phyloP scores from a whole-genome alignment of 2,888 invertebrate species.

The Scaptomyza polygonia region DNA sequence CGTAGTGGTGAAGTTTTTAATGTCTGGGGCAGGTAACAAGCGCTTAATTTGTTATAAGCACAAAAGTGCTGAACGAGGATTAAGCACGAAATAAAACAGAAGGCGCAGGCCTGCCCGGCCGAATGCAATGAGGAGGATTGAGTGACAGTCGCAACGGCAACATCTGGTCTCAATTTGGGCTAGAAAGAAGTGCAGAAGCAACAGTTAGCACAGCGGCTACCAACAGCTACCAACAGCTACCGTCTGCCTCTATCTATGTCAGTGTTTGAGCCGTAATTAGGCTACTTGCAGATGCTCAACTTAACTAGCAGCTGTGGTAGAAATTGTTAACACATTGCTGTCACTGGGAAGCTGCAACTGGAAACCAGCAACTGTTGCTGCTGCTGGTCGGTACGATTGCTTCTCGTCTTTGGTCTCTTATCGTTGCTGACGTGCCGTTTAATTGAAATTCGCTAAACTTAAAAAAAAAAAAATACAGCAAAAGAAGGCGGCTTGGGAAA shows the following conservation, averaged over 20 bases:
- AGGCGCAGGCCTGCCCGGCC: not conserved
- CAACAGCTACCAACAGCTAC: conserved; percentile 36
- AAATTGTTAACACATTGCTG: conserved; percentile 80
- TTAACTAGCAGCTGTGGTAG: conserved; percentile 66
- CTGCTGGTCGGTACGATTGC: conserved; percentile 16
- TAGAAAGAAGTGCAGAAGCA: conserved; percentile 58
- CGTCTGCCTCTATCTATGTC: conserved; percentile 62
- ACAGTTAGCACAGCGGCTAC: conserved; percentile 19
- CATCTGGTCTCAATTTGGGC: conserved; percentile 38
- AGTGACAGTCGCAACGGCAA: conserved; percentile 17
- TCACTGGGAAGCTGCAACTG: conserved; percentile 43
- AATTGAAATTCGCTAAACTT: conserved; percentile 72
- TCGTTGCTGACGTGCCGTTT: conserved; percentile 73
- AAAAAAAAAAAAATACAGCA: conserved; percentile 3
- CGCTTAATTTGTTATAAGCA: conserved; percentile 72
- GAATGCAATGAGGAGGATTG: conserved; percentile 1
- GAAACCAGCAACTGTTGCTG: conserved; percentile 19
- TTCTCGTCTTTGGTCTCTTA: conserved; percentile 47
- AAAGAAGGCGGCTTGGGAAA: conserved; percentile 55
- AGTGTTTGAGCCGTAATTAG: conserved; percentile 75
- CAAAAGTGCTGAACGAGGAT: conserved; percentile 61
- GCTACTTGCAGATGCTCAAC: conserved; percentile 63
- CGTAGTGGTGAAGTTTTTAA: conserved; percentile 66
- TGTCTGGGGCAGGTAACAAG: conserved; percentile 53
- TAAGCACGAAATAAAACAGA: conserved; percentile 55